These are phyloP conservation scores for Kryphioiulus occultus DNA, from an alignment of 2,888 invertebrate species.

Conservation along the genomic window DNA sequence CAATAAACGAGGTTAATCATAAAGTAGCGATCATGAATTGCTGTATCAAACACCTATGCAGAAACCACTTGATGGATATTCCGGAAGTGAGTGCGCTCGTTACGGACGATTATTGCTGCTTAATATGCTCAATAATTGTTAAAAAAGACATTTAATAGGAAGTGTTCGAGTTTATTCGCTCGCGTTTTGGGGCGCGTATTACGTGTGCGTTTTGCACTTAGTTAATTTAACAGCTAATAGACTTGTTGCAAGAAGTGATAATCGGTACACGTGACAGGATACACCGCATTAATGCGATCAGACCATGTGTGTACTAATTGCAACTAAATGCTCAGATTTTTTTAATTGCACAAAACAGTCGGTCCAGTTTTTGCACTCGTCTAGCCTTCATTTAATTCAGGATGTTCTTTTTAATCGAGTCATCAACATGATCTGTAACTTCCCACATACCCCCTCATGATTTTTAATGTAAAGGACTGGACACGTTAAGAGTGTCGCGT, in stretches of 20 bases:
- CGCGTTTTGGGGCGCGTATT: background rate
- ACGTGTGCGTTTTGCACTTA: background rate
- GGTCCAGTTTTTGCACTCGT: conserved; percentile 19
- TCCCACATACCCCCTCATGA: background rate
- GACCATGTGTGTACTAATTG: conserved; percentile 28
- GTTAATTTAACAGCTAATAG: conserved; percentile 1
- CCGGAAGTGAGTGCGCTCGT: background rate
- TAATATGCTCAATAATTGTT: conserved; percentile 20
- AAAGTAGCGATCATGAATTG: background rate
- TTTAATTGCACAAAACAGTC: conserved; percentile 24
- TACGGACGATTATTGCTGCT: background rate
- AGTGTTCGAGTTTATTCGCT: conserved; percentile 2
- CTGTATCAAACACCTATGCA: background rate
- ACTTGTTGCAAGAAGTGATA: background rate
- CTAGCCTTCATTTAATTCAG: conserved; percentile 17
- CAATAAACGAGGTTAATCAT: background rate
- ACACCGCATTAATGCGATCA: conserved; percentile 31
- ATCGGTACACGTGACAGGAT: conserved; percentile 22
- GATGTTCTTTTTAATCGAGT: conserved; percentile 2
- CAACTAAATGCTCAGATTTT: conserved; percentile 18
- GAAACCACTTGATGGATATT: background rate
- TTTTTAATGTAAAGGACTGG: background rate
- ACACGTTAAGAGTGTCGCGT: background rate
- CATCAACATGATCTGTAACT: conserved; percentile 7
- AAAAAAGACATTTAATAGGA: background rate